phyloP scores from a whole-genome alignment of 37 sponge, comb jelly and placozoan species.

The Theonella swinhoei region DNA sequence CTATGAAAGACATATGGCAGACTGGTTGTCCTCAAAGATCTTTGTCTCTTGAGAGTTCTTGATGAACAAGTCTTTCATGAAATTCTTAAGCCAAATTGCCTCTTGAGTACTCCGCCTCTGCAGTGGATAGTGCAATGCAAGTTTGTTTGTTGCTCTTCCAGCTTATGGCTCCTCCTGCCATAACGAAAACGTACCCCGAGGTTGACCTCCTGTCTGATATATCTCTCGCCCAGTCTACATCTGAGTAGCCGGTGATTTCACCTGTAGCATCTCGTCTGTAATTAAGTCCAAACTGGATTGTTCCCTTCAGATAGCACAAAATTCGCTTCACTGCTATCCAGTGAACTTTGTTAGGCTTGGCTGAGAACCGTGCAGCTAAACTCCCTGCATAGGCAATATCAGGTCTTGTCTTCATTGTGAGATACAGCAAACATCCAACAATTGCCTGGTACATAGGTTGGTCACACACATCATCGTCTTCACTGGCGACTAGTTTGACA shows the following conservation, averaged over 20 bases:
- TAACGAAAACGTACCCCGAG: constrained; percentile 28
- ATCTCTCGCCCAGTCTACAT: constrained; percentile 31
- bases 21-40: constrained; percentile 58
- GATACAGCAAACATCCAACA: constrained; percentile 35
- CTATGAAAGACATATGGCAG: constrained; percentile 48
- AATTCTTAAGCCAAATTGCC: constrained; percentile 44
- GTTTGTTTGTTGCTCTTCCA: constrained; percentile 41
- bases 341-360: constrained; percentile 39
- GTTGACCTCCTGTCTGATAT: constrained; percentile 16
- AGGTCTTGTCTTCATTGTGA: constrained; percentile 14
- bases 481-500: constrained; percentile 19
- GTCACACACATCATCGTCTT: constrained; percentile 13
- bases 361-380: constrained; percentile 25
- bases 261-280: constrained; percentile 1
- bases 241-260: constrained; percentile 2
- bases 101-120: constrained; percentile 64
- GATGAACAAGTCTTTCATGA: neutral
- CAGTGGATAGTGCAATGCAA: constrained; percentile 29
- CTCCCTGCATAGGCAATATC: constrained; percentile 11
- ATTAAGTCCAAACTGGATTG: constrained; percentile 6
- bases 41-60: neutral
- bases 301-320: constrained; percentile 41
- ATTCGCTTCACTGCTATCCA: constrained; percentile 48
- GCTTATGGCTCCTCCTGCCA: constrained; percentile 27
- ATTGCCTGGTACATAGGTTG: constrained; percentile 32